Evolutionary conservation across 2,888 invertebrate genomes (phyloP), one percentile per base, ranked within the genome.

Genomic region (Macropis europaea): DNA sequence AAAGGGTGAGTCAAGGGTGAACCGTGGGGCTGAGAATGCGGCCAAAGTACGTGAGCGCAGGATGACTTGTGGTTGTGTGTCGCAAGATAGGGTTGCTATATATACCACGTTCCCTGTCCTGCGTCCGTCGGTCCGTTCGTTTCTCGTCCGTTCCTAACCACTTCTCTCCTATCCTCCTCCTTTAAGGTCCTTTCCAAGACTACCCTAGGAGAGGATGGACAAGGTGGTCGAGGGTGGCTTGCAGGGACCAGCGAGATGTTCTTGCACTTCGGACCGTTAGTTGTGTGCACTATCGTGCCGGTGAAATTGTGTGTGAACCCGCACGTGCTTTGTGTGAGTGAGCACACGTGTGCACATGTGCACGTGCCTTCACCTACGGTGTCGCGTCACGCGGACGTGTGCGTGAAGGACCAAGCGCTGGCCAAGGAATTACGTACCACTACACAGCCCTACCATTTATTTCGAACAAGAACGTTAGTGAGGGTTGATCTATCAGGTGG

Each of bases 1-100:
- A 69, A 61, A 79, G 78, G 71, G 79, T 74, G 84, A 79, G 79
- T 75, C 77, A 79, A 77, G 83, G 81, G 80, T 76, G 83, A 84
- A 80, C 69, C 74, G 75, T 71, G 64, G 82, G 75, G 75, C 64
- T 77, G 83, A 79, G 85, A 80, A 77, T 79, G 70, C 76, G 76
- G 76, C 73, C 75, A 72, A 74, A 77, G 76, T 76, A 75, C 78
- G 71, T 74, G 80, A 79, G 71, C 69, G 56, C 78, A 73, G 77
- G 73, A 84, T 87, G 87, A 89, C 88, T 88, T 88, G 89, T 86
- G 89, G 89, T 87, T 87, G 87, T 86, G 86, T 86, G 86, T 86
- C 83, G 85, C 85, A 84, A 88, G 88, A 88, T 87, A 88, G 88
- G 87, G 87, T 88, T 86, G 86, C 79, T 82, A 77, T 79, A n/a